Conservation (phyloP, 1,140 invertebrate genomes). For the Cydia splendana region DNA sequence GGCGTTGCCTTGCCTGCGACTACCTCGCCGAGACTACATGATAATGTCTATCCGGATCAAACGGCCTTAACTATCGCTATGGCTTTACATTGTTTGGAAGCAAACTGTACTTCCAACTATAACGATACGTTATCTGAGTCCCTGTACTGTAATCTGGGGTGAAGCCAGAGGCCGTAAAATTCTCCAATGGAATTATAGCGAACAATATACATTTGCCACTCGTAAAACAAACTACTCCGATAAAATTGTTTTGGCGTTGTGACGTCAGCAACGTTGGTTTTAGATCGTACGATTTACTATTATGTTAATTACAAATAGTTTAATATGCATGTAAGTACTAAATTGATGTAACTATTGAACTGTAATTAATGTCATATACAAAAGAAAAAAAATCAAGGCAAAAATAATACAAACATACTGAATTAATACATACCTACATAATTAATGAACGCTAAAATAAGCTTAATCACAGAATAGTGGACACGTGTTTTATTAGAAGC, state of each 20-base stretch:
- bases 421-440: background rate
- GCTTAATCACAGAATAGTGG: no score
- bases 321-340: no score
- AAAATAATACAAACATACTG: no score
- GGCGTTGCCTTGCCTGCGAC: background rate
- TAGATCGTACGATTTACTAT: background rate
- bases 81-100: background rate
- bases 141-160: conserved; percentile 33
- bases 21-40: no score
- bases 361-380: no score
- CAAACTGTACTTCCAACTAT: conserved; percentile 14
- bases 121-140: conserved; percentile 26
- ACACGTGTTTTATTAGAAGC: no score
- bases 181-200: conserved; percentile 29
- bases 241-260: conserved; percentile 35
- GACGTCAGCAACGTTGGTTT: background rate
- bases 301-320: background rate
- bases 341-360: no score
- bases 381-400: no score
- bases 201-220: conserved; percentile 30
- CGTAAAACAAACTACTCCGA: conserved; percentile 33
- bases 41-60: no score
- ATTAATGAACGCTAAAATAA: no score
- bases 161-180: conserved; percentile 29
- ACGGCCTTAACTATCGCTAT: background rate